phyloP scores from a whole-genome alignment of 2,113 vertebrate species.

The Psephotus haematonotus region DNA sequence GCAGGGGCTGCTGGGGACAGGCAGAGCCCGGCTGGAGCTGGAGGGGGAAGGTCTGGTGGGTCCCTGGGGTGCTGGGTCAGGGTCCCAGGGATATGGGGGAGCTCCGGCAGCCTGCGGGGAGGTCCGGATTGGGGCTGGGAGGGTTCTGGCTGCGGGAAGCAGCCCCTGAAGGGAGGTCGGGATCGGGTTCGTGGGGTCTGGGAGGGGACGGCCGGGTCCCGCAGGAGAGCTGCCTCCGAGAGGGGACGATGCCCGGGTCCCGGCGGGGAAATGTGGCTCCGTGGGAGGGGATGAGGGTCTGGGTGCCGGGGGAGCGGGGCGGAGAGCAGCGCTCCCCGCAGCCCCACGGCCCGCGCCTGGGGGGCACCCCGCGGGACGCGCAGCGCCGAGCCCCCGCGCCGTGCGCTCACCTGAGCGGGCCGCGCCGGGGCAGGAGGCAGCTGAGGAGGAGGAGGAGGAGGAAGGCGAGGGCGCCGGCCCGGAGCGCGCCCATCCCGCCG shows the following conservation, averaged over 20 bases:
- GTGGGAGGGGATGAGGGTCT: background rate
- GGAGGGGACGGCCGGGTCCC: background rate
- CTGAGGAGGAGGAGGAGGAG: constrained; percentile 67
- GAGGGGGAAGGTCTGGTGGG: background rate
- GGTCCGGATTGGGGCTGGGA: background rate
- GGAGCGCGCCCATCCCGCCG: constrained; percentile 1
- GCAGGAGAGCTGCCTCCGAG: background rate
- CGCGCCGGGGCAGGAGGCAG: constrained; percentile 67
- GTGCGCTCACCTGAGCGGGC: constrained; percentile 74
- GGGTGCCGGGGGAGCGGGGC: background rate
- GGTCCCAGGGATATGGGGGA: background rate
- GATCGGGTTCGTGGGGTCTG: background rate
- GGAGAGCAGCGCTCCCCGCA: background rate
- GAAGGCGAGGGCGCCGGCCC: constrained; percentile 41
- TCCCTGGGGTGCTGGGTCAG: background rate
- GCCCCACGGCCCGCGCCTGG: background rate
- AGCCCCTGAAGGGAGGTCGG: background rate
- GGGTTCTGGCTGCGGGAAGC: background rate
- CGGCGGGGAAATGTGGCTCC: background rate
- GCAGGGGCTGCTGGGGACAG: background rate
- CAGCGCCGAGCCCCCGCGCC: background rate
- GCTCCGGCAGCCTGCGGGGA: background rate
- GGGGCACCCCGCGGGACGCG: background rate
- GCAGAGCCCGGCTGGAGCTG: background rate
- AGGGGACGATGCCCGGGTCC: background rate